Conservation (phyloP, 2,797 vertebrate genomes). For the Cheirogaleus major region DNA sequence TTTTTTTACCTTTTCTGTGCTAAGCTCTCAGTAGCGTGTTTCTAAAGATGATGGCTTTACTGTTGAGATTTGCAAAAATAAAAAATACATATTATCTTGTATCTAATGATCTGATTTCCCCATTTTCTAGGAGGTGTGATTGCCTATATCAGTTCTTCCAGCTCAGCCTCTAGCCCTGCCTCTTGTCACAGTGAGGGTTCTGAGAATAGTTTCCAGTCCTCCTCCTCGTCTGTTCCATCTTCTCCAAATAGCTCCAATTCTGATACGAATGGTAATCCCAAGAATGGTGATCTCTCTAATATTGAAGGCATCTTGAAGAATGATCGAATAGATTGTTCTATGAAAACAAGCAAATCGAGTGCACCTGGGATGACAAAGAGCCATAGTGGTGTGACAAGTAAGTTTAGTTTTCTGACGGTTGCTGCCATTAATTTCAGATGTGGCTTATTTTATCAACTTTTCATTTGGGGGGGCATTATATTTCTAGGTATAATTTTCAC, state of each 20-base stretch:
- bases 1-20: neutral
- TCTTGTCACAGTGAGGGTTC: conserved; percentile 93
- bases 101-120: conserved; percentile 75
- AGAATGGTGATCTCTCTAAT: conserved; percentile 80
- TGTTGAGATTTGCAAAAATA: neutral
- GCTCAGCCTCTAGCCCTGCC: conserved; percentile 93
- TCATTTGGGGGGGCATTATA: neutral
- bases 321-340: conserved; percentile 82
- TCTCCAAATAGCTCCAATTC: conserved; percentile 89
- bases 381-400: conserved; percentile 94
- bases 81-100: neutral
- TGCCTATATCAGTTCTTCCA: conserved; percentile 96
- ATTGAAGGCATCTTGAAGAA: conserved; percentile 83
- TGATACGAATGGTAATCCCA: conserved; percentile 84
- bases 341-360: conserved; percentile 83
- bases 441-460: neutral
- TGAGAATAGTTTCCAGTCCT: conserved; percentile 89
- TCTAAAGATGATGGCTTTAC: conserved; percentile 5
- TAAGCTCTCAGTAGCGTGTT: neutral
- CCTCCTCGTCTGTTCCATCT: conserved; percentile 90
- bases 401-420: conserved; percentile 73
- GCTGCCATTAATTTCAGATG: neutral
- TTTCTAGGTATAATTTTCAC: conserved; percentile 20
- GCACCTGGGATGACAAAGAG: conserved; percentile 87
- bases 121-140: conserved; percentile 94